Evolutionary conservation across 2,888 invertebrate genomes (phyloP).

Genomic region (Criorhina ranunculi): DNA sequence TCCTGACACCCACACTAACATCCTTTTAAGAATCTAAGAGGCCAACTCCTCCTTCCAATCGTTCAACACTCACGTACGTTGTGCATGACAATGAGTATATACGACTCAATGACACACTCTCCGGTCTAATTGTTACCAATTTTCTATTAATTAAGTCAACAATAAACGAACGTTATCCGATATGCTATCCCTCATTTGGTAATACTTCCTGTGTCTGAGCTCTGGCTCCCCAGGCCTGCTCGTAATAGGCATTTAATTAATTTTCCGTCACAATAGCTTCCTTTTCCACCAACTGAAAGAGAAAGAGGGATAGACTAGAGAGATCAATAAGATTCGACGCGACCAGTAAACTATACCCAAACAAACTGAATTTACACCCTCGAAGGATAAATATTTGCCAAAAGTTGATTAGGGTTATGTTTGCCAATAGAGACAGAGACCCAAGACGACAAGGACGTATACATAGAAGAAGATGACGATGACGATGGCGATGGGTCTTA

Average conservation of each 20-base stretch:
- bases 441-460: conserved; percentile 12
- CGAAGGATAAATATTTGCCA: conserved; percentile 65
- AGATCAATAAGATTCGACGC: conserved; percentile 57
- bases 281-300: neutral
- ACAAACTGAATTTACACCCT: conserved; percentile 68
- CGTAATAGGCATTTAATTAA: conserved; percentile 73
- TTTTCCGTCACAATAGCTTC: conserved; percentile 27
- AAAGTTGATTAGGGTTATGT: conserved; percentile 74
- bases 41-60: neutral
- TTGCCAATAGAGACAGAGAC: conserved; percentile 36
- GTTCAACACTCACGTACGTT: neutral
- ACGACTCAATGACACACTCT: conserved; percentile 9
- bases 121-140: conserved; percentile 53
- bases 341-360: conserved; percentile 56
- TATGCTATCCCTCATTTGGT: conserved; percentile 48
- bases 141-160: conserved; percentile 68
- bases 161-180: conserved; percentile 57
- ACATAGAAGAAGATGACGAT: conserved; percentile 3
- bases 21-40: neutral
- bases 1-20: neutral
- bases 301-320: neutral
- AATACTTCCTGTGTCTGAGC: conserved; percentile 30
- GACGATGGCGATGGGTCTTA: conserved; percentile 10
- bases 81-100: conserved; percentile 28
- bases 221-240: neutral